These are phyloP conservation scores for Drosophila recens DNA, from an alignment of 2,888 invertebrate genomes.

Conservation along the genomic window DNA sequence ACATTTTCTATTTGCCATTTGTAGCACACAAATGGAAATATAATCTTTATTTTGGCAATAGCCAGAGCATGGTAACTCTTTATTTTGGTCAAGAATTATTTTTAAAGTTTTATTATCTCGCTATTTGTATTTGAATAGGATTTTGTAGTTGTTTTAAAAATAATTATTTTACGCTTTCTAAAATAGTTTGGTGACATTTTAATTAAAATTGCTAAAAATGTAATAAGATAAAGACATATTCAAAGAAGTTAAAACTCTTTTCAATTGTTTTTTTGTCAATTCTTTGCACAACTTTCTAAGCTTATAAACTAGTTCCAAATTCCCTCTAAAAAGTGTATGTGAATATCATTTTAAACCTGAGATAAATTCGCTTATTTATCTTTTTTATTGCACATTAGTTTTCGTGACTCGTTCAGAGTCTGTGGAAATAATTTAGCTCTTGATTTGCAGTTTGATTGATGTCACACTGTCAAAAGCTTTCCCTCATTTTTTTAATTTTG, in stretches of 20 bases:
- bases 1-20: slow-evolving; percentile 77
- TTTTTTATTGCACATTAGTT: slow-evolving; percentile 23
- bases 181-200: too few species aligned
- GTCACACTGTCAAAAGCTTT: slow-evolving; percentile 26
- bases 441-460: slow-evolving; percentile 73
- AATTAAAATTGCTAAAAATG: too few species aligned
- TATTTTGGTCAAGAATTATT: slow-evolving; percentile 12
- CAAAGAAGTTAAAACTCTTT: not conserved
- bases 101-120: slow-evolving; percentile 16
- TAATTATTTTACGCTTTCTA: too few species aligned
- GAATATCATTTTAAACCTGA: not conserved
- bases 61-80: not conserved
- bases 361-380: not conserved
- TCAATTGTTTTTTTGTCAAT: not conserved
- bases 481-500: slow-evolving; percentile 6
- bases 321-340: not conserved
- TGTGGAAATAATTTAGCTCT: slow-evolving; percentile 65
- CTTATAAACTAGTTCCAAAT: not conserved
- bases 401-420: slow-evolving; percentile 27
- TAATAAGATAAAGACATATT: not conserved
- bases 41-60: slow-evolving; percentile 17
- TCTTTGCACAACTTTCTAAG: not conserved
- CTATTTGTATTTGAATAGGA: too few species aligned
- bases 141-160: too few species aligned
- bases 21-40: slow-evolving; percentile 53